phyloP scores from a whole-genome alignment of 2,888 invertebrate genomes.

The Exocentrus adspersus region DNA sequence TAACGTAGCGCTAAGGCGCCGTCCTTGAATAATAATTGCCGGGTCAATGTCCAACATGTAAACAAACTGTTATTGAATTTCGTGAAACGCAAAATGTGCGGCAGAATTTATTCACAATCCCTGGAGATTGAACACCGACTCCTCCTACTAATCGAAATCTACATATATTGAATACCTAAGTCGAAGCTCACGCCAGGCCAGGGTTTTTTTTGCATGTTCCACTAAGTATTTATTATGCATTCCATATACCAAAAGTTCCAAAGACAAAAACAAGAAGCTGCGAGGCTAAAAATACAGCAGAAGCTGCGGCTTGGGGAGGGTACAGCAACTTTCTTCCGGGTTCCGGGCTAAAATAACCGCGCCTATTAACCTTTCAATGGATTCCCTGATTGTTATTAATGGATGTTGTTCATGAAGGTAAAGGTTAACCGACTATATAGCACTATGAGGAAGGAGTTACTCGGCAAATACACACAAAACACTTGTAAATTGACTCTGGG shows the following conservation, averaged over 20 bases:
- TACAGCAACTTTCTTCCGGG: not conserved
- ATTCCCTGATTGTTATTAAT: not conserved
- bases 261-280: not conserved
- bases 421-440: too few species aligned
- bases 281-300: not conserved
- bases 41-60: not conserved
- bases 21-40: not conserved
- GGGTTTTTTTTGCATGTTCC: too few species aligned
- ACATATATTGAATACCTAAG: not conserved
- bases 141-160: not conserved
- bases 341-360: not conserved
- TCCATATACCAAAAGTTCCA: too few species aligned
- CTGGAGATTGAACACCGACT: not conserved
- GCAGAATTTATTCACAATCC: not conserved
- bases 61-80: not conserved
- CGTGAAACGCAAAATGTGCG: not conserved
- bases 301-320: not conserved
- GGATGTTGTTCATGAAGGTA: too few species aligned
- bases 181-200: not conserved
- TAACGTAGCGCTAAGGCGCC: not conserved
- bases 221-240: not conserved
- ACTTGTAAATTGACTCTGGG: too few species aligned
- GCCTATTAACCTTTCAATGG: not conserved
- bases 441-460: too few species aligned
- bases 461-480: too few species aligned